phyloP scores from a whole-genome alignment of 1,140 invertebrate species.

The Trachymyrmex cornetzi region DNA sequence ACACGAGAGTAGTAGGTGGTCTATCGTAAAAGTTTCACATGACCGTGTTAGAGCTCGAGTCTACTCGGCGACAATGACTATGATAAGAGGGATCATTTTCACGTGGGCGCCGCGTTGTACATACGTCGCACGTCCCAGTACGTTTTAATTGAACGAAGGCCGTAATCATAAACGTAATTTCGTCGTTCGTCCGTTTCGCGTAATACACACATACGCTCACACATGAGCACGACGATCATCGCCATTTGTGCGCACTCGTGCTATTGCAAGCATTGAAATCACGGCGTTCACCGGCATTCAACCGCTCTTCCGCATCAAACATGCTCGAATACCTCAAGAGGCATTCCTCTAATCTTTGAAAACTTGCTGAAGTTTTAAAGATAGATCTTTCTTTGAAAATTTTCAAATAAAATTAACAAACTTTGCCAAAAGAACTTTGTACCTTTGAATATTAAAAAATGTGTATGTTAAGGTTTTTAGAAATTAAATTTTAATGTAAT shows the following conservation, averaged over 20 bases:
- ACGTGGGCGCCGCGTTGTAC: conserved; percentile 67
- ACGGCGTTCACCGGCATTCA: conserved; percentile 27
- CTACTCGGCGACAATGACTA: conserved; percentile 67
- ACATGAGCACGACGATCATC: background rate
- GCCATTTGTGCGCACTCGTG: conserved; percentile 25
- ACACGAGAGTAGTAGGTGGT: conserved; percentile 12
- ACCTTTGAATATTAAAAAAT: background rate
- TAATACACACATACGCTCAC: background rate
- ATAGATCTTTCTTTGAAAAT: background rate
- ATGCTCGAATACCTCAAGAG: background rate
- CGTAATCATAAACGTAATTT: conserved; percentile 81
- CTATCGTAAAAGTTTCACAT: conserved; percentile 77
- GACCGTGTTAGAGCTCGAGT: conserved; percentile 78
- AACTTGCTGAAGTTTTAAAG: background rate
- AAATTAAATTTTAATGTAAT: background rate
- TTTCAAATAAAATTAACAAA: background rate
- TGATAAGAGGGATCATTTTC: conserved; percentile 78
- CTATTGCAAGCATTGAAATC: conserved; percentile 40
- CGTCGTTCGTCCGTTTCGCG: conserved; percentile 9
- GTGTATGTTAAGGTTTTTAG: background rate
- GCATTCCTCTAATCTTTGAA: background rate
- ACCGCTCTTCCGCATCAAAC: conserved; percentile 32
- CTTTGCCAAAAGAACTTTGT: background rate
- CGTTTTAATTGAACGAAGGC: conserved; percentile 81
- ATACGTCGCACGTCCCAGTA: conserved; percentile 59